Evolutionary conservation across 2,113 vertebrate genomes (phyloP).

Genomic region (Puma concolor): DNA sequence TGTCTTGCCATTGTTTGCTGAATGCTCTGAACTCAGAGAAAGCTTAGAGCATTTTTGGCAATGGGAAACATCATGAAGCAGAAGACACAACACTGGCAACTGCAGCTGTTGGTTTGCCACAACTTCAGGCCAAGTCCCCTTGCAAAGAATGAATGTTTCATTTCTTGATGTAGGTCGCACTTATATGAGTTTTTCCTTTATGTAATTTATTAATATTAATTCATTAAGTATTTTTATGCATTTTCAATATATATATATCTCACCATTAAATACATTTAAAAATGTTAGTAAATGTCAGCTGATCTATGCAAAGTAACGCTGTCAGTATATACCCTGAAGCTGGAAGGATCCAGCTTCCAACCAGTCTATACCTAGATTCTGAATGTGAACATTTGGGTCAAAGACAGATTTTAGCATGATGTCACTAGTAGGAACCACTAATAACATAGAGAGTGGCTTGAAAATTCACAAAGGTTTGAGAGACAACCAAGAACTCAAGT

Average conservation of each 20-base stretch:
- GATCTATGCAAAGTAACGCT: not conserved
- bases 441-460: not conserved
- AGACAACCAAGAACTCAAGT: not conserved
- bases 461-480: not conserved
- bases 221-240: not conserved
- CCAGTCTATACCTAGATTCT: not conserved
- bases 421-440: not conserved
- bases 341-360: not conserved
- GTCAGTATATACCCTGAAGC: not conserved
- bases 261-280: not conserved
- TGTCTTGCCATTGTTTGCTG: not conserved
- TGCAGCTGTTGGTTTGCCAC: not conserved
- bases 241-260: not conserved
- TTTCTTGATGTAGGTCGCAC: not conserved
- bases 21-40: not conserved
- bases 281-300: not conserved
- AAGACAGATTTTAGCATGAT: not conserved
- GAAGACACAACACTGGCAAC: not conserved
- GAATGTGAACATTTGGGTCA: not conserved
- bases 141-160: not conserved
- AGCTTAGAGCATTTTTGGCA: not conserved
- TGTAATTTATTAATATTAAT: not conserved
- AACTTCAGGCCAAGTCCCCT: not conserved
- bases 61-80: not conserved
- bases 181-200: not conserved